A percentile compares a stretch with the other conserved stretches of the same genome.
Conservation (phyloP, 2,888 invertebrate species). For the Patella pellucida region DNA sequence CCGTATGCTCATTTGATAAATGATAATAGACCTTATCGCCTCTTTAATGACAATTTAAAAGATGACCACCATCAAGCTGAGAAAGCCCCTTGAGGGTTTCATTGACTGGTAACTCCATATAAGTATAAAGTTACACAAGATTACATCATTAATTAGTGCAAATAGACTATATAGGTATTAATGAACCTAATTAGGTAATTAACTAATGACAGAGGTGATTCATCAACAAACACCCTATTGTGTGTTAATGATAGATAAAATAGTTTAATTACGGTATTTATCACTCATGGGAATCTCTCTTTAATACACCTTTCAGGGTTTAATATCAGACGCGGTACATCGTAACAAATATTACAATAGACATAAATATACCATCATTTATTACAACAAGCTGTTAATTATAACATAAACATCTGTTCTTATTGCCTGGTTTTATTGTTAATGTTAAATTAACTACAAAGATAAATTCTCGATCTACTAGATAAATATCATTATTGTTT, state of each 20-base stretch:
- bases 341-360: no score
- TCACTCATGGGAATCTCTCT: background rate
- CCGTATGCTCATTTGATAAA: background rate
- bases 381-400: no score
- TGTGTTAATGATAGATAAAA: constrained; percentile 2
- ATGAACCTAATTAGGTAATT: background rate
- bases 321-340: no score
- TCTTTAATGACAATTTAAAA: no score
- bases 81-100: background rate
- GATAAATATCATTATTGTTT: no score
- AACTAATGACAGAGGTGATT: background rate
- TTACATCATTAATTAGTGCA: constrained; percentile 2
- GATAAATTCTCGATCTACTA: no score
- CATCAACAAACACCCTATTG: background rate
- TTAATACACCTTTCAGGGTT: background rate
- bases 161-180: background rate
- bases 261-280: background rate
- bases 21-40: background rate
- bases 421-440: no score
- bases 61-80: background rate
- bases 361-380: no score
- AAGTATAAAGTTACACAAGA: background rate
- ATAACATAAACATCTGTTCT: no score
- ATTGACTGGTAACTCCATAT: no score
- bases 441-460: no score